These are phyloP conservation scores for Flexamia atlantica DNA, from an alignment of 2,888 invertebrate species.

Conservation along the genomic window DNA sequence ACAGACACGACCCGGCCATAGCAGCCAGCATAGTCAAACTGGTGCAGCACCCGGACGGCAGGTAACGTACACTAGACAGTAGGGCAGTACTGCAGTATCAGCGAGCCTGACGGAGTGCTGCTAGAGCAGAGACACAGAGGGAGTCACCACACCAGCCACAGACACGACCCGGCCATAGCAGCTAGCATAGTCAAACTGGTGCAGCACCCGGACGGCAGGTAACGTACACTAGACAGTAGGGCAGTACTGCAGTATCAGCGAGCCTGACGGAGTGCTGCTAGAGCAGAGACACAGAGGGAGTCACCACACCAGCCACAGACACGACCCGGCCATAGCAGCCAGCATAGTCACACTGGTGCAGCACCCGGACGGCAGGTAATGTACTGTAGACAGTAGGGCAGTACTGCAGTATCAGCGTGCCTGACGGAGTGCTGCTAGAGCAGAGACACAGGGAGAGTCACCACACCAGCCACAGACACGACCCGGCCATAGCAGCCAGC, in stretches of 20 bases:
- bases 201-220: constrained; percentile 77
- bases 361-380: constrained; percentile 76
- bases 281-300: constrained; percentile 74
- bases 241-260: too few species aligned
- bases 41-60: constrained; percentile 76
- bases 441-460: constrained; percentile 73
- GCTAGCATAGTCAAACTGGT: constrained; percentile 69
- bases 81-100: too few species aligned
- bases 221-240: too few species aligned
- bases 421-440: constrained; percentile 79
- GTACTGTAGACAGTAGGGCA: too few species aligned
- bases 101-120: constrained; percentile 79
- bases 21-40: constrained; percentile 69
- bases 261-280: constrained; percentile 79
- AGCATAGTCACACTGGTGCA: constrained; percentile 71
- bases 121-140: constrained; percentile 75
- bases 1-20: constrained; percentile 70
- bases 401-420: constrained; percentile 79
- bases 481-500: constrained; percentile 69
- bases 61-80: constrained; percentile 79
- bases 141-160: constrained; percentile 72
- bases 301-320: constrained; percentile 71
- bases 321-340: constrained; percentile 69
- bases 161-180: constrained; percentile 70
- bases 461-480: constrained; percentile 70